Base-by-base conservation (phyloP, 2,797 vertebrate genomes). In the Balearica regulorum region DNA sequence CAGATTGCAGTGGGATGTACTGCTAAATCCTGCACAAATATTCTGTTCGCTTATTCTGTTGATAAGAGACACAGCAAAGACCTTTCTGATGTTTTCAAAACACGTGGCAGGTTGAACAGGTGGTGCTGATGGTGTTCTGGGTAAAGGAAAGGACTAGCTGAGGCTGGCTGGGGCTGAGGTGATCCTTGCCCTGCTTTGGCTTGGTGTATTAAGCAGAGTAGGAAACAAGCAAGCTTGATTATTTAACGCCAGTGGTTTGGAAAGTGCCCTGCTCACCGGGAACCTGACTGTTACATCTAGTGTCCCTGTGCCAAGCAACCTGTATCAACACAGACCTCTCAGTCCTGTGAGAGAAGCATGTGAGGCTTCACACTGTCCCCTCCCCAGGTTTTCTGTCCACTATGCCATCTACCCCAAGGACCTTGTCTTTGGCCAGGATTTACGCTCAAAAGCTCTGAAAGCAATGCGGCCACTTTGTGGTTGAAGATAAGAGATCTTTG, bases 31-130 rank as follows among this genome's bases (percentile, higher is more conserved):
- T 44, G 20, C 78, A 93, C 49, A 65, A 86, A 76, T 55, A 64
- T 78, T 57, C 79, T 62, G 43, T 80, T 86, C 3, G 0, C 39
- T 75, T 68, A 51, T 75, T 93, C 76, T 96, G 96, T 96, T 97
- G 92, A 89, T 92, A 96, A 93, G 17, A 76, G 65, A 88, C 92
- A 92, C 82, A 95, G 79, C 31, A 87, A 92, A 93, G 82, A 85
- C 94, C 81, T 93, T 75, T 58, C 75, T 65, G 44, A 46, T 97
- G 89, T 97, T 97, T 97, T 91, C 94, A 97, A 95, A 97, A 97
- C 92, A 97, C 0, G 10, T 19, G 77, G 65, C 71, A 91, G 88
- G 76, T 69, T 78, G 93, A 94, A 79, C 95, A 95, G 95, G 68
- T 96, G 88, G 84, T 8, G 4, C 29, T 87, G 75, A 96, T 94